These are phyloP conservation scores for Perca flavescens DNA, from an alignment of 2,113 vertebrate species.

Conservation along the genomic window DNA sequence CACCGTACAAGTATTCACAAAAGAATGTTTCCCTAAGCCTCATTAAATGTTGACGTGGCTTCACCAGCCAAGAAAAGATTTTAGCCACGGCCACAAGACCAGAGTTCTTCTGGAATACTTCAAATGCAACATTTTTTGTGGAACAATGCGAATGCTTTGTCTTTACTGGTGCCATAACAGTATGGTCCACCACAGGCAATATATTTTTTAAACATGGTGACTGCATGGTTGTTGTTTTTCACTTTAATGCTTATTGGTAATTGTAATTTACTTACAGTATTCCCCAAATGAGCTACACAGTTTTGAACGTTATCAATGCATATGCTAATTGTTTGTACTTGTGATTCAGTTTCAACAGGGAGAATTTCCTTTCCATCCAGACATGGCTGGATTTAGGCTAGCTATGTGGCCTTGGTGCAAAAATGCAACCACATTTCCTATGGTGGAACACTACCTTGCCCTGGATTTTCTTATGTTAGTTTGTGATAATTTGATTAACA, in stretches of 20 bases:
- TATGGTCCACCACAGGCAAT: neutral
- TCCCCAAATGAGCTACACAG: neutral
- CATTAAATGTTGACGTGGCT: neutral
- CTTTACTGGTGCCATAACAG: neutral
- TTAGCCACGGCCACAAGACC: neutral
- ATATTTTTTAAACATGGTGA: neutral
- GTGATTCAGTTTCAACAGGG: neutral
- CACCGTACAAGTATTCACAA: neutral
- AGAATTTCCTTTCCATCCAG: neutral
- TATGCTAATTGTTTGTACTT: no score
- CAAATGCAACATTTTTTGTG: no score
- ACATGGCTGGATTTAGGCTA: neutral
- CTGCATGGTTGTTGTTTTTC: neutral
- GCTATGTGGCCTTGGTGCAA: neutral
- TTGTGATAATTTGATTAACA: neutral
- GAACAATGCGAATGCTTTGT: neutral
- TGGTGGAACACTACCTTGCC: neutral
- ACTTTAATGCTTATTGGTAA: neutral
- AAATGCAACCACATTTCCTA: neutral
- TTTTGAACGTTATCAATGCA: neutral
- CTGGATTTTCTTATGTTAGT: neutral
- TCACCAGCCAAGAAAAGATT: neutral
- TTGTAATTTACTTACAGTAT: neutral
- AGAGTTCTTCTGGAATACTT: neutral
- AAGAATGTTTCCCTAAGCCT: neutral